Evolutionary conservation across 2,888 invertebrate genomes (phyloP).

Genomic region (Melinopterus prodromus): DNA sequence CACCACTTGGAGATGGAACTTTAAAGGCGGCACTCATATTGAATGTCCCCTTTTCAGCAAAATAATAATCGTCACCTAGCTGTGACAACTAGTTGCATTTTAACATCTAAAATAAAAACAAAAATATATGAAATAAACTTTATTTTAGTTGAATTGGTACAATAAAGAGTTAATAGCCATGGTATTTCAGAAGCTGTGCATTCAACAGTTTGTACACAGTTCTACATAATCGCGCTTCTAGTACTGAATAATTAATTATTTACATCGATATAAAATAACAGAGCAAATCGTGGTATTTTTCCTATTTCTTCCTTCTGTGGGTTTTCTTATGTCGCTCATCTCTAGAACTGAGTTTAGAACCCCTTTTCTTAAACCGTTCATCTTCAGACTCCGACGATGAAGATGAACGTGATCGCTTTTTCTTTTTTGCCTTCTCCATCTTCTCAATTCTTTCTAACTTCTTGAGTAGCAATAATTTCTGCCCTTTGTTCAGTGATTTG

Average conservation of each 20-base stretch:
- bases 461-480: constrained; percentile 91
- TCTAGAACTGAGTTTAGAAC: background rate
- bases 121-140: background rate
- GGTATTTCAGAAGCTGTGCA: too few species aligned
- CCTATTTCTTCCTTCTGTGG: background rate
- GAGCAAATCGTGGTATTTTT: background rate
- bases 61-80: too few species aligned
- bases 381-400: constrained; percentile 24
- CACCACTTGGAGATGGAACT: too few species aligned
- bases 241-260: too few species aligned
- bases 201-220: background rate
- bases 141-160: background rate
- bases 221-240: background rate
- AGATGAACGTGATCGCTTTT: constrained; percentile 37
- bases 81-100: too few species aligned
- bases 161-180: background rate
- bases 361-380: constrained; percentile 18
- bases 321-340: background rate
- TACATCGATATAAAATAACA: too few species aligned
- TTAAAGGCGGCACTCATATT: too few species aligned
- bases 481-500: constrained; percentile 84
- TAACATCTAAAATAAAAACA: background rate
- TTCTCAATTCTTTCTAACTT: constrained; percentile 75
- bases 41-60: too few species aligned
- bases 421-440: constrained; percentile 46